Conservation (phyloP, 2,797 vertebrate species). For the Tangara arthus region DNA sequence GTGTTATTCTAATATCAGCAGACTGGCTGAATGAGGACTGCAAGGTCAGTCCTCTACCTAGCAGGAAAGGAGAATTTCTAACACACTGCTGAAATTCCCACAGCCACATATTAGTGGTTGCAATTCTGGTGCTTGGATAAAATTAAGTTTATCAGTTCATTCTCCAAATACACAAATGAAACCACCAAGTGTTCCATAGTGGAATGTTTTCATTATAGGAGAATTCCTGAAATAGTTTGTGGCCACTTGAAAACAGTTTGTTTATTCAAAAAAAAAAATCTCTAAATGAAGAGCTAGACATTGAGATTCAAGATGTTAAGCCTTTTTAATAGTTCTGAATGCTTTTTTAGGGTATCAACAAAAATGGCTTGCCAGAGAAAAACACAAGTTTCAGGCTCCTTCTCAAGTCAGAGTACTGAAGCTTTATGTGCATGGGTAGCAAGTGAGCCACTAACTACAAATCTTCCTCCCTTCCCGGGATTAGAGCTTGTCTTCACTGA, state of each 20-base stretch:
- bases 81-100: not conserved
- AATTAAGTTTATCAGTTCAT: not conserved
- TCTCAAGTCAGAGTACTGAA: not conserved
- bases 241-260: not conserved
- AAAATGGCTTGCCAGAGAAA: not conserved
- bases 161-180: not conserved
- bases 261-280: not conserved
- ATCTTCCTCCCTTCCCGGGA: not conserved
- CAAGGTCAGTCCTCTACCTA: not conserved
- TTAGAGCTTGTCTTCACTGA: not conserved
- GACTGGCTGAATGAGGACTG: not conserved
- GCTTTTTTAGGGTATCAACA: not conserved
- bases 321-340: not conserved
- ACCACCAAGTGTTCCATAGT: not conserved
- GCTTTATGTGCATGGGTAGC: not conserved
- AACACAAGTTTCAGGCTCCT: not conserved
- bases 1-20: not conserved
- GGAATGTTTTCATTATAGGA: not conserved
- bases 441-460: not conserved
- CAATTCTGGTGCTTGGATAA: not conserved
- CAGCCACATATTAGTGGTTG: not conserved
- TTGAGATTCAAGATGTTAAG: not conserved
- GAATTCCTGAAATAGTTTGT: not conserved
- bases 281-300: not conserved
- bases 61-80: not conserved